Conservation (phyloP, 2,113 vertebrate genomes). For the Ariopsis seemanni region DNA sequence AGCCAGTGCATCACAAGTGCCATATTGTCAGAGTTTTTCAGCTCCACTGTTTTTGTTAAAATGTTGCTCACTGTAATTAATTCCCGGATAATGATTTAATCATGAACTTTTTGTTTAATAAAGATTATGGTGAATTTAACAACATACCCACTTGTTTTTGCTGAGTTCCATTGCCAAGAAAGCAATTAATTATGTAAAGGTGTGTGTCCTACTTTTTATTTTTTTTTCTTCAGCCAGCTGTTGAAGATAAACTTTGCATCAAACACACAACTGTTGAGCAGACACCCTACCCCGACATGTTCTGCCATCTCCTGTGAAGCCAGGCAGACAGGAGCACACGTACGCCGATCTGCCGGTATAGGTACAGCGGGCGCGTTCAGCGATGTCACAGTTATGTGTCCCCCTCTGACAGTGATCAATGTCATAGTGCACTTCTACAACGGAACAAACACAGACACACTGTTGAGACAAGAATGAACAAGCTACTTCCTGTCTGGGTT, state of each 20-base stretch:
- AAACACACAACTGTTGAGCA: not conserved
- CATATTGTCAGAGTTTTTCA: not conserved
- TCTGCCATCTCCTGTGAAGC: conserved; percentile 81
- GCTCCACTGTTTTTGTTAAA: not conserved
- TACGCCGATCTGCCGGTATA: conserved; percentile 79
- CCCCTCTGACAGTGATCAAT: conserved; percentile 79
- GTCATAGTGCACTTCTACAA: conserved; percentile 64
- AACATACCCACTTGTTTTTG: not conserved
- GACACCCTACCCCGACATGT: conserved; percentile 77
- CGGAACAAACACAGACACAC: conserved; percentile 4
- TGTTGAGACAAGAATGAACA: not conserved
- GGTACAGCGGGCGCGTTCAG: conserved; percentile 80
- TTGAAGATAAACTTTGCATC: not conserved
- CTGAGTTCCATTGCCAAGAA: not conserved
- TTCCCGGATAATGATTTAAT: not conserved
- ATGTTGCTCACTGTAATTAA: not conserved
- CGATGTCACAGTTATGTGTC: conserved; percentile 80
- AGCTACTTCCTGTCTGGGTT: conserved; percentile 14
- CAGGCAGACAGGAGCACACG: conserved; percentile 80
- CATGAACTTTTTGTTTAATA: not conserved
- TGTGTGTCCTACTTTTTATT: not conserved
- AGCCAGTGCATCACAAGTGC: not conserved
- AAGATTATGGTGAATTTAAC: not conserved
- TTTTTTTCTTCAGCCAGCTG: not conserved
- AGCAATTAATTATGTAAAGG: not conserved